These are phyloP conservation scores for Somateria mollissima DNA, from an alignment of 2,797 vertebrate species.

Conservation along the genomic window DNA sequence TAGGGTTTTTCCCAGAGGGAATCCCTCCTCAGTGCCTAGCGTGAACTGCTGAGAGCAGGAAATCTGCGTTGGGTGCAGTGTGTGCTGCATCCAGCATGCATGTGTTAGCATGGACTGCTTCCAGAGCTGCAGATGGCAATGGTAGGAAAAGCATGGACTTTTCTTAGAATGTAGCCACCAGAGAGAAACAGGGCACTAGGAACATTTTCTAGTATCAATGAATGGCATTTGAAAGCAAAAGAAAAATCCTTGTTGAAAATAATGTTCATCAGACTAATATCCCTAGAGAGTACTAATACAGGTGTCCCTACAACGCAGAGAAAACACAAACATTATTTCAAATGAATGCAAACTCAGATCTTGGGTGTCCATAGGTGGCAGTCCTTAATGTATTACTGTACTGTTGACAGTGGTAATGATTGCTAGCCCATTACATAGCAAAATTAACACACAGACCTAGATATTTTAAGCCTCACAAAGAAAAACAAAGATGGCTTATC, in stretches of 20 bases:
- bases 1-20: background rate
- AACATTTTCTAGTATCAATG: background rate
- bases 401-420: background rate
- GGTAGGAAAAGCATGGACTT: background rate
- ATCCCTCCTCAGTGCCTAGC: fast-evolving
- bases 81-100: background rate
- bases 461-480: background rate
- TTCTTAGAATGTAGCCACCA: background rate
- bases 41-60: background rate
- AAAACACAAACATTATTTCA: background rate
- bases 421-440: background rate
- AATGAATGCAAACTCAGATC: background rate
- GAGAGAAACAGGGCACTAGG: background rate
- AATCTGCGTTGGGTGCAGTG: fast-evolving
- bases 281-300: background rate
- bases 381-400: background rate
- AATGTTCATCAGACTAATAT: background rate
- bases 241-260: background rate
- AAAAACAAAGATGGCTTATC: background rate
- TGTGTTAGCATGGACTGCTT: background rate
- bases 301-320: fast-evolving
- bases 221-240: background rate
- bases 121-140: background rate
- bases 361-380: background rate
- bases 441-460: background rate